These are phyloP conservation scores for Pygathrix nemaeus DNA, from an alignment of 2,113 vertebrate species.

Conservation along the genomic window DNA sequence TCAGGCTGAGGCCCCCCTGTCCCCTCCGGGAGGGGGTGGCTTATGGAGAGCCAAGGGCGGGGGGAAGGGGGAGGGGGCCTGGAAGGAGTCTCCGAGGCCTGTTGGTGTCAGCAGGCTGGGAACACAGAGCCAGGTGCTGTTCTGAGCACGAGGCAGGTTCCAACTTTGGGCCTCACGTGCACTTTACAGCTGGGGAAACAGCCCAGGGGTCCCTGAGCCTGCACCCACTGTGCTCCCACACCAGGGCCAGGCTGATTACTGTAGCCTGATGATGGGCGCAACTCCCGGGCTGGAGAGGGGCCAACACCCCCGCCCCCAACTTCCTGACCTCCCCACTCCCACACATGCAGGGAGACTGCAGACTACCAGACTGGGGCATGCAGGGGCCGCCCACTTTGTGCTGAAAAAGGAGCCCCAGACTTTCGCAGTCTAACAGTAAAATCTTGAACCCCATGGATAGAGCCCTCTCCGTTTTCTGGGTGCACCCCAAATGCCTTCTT, in stretches of 20 bases:
- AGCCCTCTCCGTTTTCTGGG: neutral
- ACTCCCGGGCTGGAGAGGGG: no score
- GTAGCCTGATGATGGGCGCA: neutral
- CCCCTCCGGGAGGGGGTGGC: neutral
- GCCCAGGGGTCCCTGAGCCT: neutral
- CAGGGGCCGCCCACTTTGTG: neutral
- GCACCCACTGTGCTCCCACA: rapidly evolving
- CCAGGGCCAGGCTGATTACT: neutral
- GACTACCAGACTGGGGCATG: no score
- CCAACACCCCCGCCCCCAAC: neutral
- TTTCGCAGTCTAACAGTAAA: no score
- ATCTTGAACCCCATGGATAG: no score
- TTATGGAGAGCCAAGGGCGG: neutral
- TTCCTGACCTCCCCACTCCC: neutral
- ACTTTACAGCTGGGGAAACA: neutral
- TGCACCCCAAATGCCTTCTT: no score
- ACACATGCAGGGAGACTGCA: no score
- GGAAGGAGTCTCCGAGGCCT: neutral
- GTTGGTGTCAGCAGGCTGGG: neutral
- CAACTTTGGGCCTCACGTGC: neutral
- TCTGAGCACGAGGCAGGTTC: neutral
- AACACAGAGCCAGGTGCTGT: neutral
- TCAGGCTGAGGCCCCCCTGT: neutral
- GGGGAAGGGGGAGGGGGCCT: neutral
- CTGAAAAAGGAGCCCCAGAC: neutral